Evolutionary conservation across 2,113 vertebrate species (phyloP), one percentile per base, ranked within the genome.

Genomic region (Chionodraco myersi): DNA sequence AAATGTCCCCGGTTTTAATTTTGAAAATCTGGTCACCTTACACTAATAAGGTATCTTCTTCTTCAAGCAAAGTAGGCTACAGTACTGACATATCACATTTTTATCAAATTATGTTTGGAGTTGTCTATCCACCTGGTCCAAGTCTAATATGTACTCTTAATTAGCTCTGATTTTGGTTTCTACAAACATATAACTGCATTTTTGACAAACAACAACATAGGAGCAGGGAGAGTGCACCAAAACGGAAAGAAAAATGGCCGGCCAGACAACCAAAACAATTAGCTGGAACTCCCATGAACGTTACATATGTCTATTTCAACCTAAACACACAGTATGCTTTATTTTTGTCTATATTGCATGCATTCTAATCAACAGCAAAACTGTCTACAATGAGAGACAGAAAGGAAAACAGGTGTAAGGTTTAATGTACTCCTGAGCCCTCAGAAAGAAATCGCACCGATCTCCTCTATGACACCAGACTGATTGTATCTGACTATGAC

Each of bases 401-500:
- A 58, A 18, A 79, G 30, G 15, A 62, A 30, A 72, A 21, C 69
- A 65, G 18, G 63, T 57, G 23, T 36, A 5, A 59, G 11, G 26
- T 72, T 47, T 54, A 59, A 26, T 56, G 68, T 64, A 66, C 51
- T 21, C 16, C 14, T 10, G 13, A 52, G 12, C 61, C 13, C n/a
- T 51, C 47, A 52, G 11, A 57, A 12, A 54, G 21, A 41, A 26
- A 13, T 70, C 47, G 47, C 60, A 67, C 14, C 36, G 79, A 70
- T 71, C 53, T 84, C 26, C 49, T 57, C 45, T n/a, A 26, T 49
- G 54, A 63, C 8, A 12, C 23, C 72, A 61, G 45, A 70, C 56
- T 44, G 72, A 78, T 82, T 82, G 49, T 48, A 79, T 81, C 26
- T 59, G 67, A 66, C 65, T 77, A 56, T 9, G 61, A 56, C 41